Percentiles rank a stretch among this genome's conserved stretches.
Conservation (phyloP, 2,113 vertebrate species). For the Calidris pygmaea region DNA sequence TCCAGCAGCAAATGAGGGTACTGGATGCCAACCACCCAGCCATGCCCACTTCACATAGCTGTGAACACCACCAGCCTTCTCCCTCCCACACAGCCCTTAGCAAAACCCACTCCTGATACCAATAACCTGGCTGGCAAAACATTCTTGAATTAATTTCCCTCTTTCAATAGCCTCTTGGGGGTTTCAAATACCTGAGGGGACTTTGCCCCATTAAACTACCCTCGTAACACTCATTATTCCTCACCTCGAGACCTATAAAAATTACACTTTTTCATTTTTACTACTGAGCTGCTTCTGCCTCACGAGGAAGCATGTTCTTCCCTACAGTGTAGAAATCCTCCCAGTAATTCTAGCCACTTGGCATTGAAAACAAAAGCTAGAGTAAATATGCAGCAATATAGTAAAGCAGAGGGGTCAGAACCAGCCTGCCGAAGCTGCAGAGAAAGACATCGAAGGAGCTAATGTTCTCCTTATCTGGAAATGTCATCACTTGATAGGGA, state of each 20-base stretch:
- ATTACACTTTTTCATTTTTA: background rate
- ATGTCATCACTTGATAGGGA: background rate
- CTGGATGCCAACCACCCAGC: background rate
- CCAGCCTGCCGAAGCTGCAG: background rate
- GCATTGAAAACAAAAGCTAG: conserved; percentile 2
- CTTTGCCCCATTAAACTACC: background rate
- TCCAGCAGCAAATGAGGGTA: background rate
- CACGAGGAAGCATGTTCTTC: background rate
- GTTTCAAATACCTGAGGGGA: background rate
- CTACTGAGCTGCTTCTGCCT: background rate
- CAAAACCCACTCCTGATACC: background rate
- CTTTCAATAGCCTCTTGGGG: background rate
- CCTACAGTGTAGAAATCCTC: background rate
- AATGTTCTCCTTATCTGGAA: conserved; percentile 28
- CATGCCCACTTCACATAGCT: background rate
- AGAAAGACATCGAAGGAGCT: background rate
- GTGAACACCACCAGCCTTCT: background rate
- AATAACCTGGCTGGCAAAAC: background rate
- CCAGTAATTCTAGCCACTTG: conserved; percentile 2
- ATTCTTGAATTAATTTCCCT: background rate
- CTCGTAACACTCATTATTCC: rapidly evolving
- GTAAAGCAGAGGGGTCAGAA: background rate
- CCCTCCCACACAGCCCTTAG: background rate
- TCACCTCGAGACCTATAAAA: background rate
- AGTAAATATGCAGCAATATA: background rate